Base-by-base conservation (phyloP, 1,140 invertebrate species). In the Paraescarpia echinospica region DNA sequence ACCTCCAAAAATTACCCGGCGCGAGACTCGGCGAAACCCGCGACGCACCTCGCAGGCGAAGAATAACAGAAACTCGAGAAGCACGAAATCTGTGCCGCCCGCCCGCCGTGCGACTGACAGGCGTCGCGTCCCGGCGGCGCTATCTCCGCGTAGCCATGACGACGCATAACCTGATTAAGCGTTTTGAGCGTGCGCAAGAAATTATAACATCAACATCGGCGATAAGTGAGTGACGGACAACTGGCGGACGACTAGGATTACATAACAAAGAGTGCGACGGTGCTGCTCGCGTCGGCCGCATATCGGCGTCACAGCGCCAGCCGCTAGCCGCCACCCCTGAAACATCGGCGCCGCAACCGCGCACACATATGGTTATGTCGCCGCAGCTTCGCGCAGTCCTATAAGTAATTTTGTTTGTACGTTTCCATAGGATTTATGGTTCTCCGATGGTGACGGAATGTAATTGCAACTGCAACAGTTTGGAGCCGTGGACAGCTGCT, bases 131-230 rank as follows among this genome's bases (percentile, higher is more conserved):
- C 59, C 59, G 59, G 59, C 27, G 59, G 59, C 59, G 22, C 22
- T 77, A 77, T 77, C 59, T 77, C 22, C 59, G 59, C 59, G 59
- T 77, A 6, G 59, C 59, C 59, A 77, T 77, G 59, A 77, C 59
- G 59, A 77, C 59, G 59, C 59, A 77, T 77, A 77, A 77, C 59
- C 59, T 77, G 59, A 77, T 77, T 77, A 77, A 77, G 59, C 59
- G 59, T 77, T 77, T 77, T 77, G 59, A 77, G 59, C 59, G 59
- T 27, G 59, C 59, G 59, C 59, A 77, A 77, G 59, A 77, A 77
- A 77, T 77, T 77, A 77, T 77, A 77, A 77, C 59, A 77, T 77
- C 59, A 77, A 77, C 59, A 77, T 77, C 59, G 59, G 59, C 59
- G 59, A 77, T 77, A 77, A 77, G 59, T 77, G 59, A 77, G 8